These are phyloP conservation scores for Pangasianodon gigas DNA, from an alignment of 2,113 vertebrate species.

Conservation along the genomic window DNA sequence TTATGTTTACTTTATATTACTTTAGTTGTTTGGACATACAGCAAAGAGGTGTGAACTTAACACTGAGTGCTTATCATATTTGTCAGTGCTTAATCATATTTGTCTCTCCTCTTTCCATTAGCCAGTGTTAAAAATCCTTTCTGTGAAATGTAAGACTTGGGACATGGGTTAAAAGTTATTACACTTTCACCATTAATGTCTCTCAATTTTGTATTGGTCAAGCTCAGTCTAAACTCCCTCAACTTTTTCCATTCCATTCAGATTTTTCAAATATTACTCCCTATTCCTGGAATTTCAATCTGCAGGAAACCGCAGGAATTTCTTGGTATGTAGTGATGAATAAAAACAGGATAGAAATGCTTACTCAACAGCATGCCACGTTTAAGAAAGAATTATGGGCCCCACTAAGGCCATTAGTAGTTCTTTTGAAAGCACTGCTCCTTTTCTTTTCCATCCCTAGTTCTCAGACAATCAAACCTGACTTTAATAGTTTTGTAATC, in stretches of 20 bases:
- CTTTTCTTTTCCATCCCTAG: not conserved
- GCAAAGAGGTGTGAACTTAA: slow-evolving; percentile 8
- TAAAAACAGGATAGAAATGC: slow-evolving; percentile 46
- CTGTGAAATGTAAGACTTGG: not conserved
- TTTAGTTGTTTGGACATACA: not conserved
- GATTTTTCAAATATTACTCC: not conserved
- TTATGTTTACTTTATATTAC: slow-evolving; percentile 10
- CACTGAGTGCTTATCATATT: not conserved
- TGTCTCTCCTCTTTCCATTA: not conserved
- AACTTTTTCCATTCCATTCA: slow-evolving; percentile 21
- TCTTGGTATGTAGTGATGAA: slow-evolving; percentile 24
- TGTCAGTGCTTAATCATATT: not conserved
- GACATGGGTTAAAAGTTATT: not conserved
- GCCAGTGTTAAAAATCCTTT: not conserved
- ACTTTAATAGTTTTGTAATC: not conserved
- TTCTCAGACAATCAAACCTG: slow-evolving; percentile 2
- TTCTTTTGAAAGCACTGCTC: not conserved
- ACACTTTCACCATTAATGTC: not conserved
- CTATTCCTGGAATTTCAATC: slow-evolving; percentile 16
- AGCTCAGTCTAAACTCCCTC: slow-evolving; percentile 15
- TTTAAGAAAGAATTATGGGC: not conserved
- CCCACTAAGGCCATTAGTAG: not conserved
- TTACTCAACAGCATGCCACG: slow-evolving; percentile 26
- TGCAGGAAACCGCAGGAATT: slow-evolving; percentile 23
- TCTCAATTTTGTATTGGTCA: slow-evolving; percentile 1